Evolutionary conservation across 2,797 vertebrate species (phyloP).

Genomic region (Pipistrellus nathusii): DNA sequence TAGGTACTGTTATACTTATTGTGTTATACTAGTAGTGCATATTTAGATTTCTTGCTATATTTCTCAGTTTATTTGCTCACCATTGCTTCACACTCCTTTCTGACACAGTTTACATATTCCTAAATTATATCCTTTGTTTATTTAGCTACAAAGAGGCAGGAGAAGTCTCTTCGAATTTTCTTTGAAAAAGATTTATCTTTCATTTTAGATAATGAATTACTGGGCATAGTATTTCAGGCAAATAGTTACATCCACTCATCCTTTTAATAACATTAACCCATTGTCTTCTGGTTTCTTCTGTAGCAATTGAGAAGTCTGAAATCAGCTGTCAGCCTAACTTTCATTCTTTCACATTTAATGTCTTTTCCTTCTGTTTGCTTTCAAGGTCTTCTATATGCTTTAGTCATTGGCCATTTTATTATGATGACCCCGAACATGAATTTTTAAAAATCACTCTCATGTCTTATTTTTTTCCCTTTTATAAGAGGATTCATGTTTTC

Average conservation of each 20-base stretch:
- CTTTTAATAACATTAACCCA: neutral
- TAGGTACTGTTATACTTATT: neutral
- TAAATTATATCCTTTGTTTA: neutral
- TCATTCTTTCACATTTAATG: neutral
- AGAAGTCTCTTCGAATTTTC: neutral
- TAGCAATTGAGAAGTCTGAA: neutral
- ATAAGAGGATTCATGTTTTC: neutral
- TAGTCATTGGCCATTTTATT: neutral
- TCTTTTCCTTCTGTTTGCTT: neutral
- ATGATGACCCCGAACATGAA: neutral
- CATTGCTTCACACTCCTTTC: neutral
- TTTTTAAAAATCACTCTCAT: neutral
- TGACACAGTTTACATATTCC: neutral
- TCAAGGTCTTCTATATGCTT: neutral
- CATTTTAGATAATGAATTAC: neutral
- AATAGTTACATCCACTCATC: neutral
- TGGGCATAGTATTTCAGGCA: neutral
- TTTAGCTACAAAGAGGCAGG: neutral
- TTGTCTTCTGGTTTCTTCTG: neutral
- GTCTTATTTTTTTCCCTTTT: neutral
- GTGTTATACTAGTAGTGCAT: neutral
- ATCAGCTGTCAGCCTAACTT: neutral
- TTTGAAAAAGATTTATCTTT: constrained; percentile 41
- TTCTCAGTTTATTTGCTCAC: neutral
- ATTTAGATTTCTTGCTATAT: neutral